A percentile compares a stretch with the other conserved stretches of the same genome.
Evolutionary conservation across 2,797 vertebrate species (phyloP).

Genomic region (Leucoraja ocellata): DNA sequence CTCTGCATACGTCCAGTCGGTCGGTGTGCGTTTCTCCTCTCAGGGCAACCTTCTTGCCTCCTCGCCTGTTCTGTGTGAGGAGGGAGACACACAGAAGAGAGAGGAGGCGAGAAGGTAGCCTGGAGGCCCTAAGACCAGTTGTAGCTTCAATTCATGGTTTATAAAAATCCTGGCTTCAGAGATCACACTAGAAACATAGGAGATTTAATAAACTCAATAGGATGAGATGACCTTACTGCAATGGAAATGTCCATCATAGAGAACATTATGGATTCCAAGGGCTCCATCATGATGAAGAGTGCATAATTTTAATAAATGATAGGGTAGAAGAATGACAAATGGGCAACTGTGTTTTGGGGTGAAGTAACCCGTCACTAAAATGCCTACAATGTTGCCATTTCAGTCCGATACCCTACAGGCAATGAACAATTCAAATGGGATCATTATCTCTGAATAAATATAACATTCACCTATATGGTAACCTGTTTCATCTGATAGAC

Average conservation of each 20-base stretch:
- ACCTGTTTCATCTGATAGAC: too few relatives aligned
- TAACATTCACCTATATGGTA: conserved; percentile 39
- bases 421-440: conserved; percentile 43
- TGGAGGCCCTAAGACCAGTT: background rate
- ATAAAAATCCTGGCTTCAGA: background rate
- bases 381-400: background rate
- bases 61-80: too few relatives aligned
- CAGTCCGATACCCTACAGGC: background rate
- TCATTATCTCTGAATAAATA: conserved; percentile 41
- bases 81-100: too few relatives aligned
- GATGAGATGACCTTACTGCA: background rate
- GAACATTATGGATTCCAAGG: background rate
- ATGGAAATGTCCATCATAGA: background rate
- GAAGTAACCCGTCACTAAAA: background rate
- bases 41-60: too few relatives aligned
- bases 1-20: too few relatives aligned
- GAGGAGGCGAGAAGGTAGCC: background rate
- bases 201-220: background rate
- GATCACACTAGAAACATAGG: background rate
- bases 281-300: background rate
- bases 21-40: too few relatives aligned
- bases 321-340: background rate
- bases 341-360: background rate
- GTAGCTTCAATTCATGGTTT: background rate
- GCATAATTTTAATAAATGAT: background rate